Evolutionary conservation across 2,797 vertebrate genomes (phyloP), one percentile per base, ranked within the genome.

Genomic region (Premnoplex brunnescens): DNA sequence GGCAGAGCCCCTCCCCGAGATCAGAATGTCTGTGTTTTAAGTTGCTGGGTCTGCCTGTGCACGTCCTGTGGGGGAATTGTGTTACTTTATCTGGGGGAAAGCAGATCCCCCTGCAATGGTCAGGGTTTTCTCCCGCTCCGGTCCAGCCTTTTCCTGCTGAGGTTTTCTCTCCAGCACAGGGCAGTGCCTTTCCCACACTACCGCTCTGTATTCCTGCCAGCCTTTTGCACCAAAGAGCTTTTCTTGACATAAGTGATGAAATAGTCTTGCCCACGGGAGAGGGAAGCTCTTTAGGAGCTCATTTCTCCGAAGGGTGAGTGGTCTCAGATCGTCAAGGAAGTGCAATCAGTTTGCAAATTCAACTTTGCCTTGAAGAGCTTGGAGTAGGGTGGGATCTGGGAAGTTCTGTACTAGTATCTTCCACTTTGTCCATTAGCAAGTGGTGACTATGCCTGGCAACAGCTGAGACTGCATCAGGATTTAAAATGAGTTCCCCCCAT

Each of bases 361-460:
- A 92, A 2, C 68, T 71, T 88, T 21, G 48, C 58, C 83, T 56
- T 58, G 28, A 83, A 89, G 76, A 88, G 14, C 49, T 56, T n/a
- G 22, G 23, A 9, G 23, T 27, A 20, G 22, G 43, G 27, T 81
- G 23, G 44, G 14, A 66, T 74, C 10, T 2, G 27, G 56, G 39
- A 88, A 75, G 39, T 79, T 88, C 89, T 55, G 18, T 14, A 73
- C 32, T 63, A 27, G 4, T 54, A 32, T 44, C 54, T 85, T 95
- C n/a, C 68, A 44, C 51, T 75, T 80, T 12, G 23, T 73, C 95
- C 10, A 1, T 74, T 88, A 90, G 23, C 36, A 60, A 76, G 34
- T 46, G 37, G 19, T 86, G 69, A 66, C 85, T 93, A 76, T 62
- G 37, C 71, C 63, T 87, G 66, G 63, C 48, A 86, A 60, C 48